A percentile compares a stretch with the other conserved stretches of the same genome.
These are phyloP conservation scores for Melanotaenia boesemani DNA, from an alignment of 2,797 vertebrate genomes.

Conservation along the genomic window DNA sequence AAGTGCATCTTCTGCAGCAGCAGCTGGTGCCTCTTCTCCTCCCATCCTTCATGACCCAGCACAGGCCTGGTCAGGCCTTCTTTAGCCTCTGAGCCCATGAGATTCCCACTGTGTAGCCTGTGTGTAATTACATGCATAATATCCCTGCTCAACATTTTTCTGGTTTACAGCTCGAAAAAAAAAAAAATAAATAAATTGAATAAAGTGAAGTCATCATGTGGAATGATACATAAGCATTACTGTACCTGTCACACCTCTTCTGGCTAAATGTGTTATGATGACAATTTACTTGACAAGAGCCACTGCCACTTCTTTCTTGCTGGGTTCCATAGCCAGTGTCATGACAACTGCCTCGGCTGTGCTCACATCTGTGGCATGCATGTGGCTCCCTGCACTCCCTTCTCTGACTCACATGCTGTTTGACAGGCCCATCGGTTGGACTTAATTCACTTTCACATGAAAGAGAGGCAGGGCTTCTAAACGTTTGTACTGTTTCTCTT, in stretches of 20 bases:
- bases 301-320: constrained; percentile 13
- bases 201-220: constrained; percentile 4
- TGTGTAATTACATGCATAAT: constrained; percentile 7
- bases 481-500: constrained; percentile 27
- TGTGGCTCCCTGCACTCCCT: constrained; percentile 32
- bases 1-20: constrained; percentile 94
- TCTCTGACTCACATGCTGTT: constrained; percentile 38
- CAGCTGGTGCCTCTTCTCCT: constrained; percentile 88
- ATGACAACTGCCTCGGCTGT: constrained; percentile 30
- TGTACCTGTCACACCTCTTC: constrained; percentile 54
- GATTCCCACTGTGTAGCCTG: constrained; percentile 29
- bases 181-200: not conserved
- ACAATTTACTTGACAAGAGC: constrained; percentile 4
- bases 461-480: constrained; percentile 33
- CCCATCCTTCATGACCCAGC: constrained; percentile 81
- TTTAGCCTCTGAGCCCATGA: constrained; percentile 21
- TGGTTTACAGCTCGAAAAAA: not conserved
- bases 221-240: not conserved
- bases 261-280: constrained; percentile 25
- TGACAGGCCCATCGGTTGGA: constrained; percentile 26
- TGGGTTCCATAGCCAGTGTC: constrained; percentile 37
- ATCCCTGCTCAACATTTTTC: not conserved
- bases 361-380: constrained; percentile 28
- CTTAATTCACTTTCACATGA: constrained; percentile 38
- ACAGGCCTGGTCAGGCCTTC: constrained; percentile 57